These are phyloP conservation scores for Aplodontia rufa DNA, from an alignment of 2,113 vertebrate species.

Conservation along the genomic window DNA sequence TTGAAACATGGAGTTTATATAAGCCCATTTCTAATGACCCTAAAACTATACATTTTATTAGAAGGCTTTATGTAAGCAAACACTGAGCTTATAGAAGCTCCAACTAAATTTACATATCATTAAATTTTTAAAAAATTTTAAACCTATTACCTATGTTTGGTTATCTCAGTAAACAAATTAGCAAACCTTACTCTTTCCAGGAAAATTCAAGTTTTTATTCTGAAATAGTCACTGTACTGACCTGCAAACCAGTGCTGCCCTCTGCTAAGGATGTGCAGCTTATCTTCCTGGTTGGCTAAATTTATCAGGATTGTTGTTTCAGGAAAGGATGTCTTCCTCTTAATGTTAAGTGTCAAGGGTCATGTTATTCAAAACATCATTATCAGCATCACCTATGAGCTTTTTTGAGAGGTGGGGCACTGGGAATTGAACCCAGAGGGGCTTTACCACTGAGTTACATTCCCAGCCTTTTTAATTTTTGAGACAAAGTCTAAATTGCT, in stretches of 20 bases:
- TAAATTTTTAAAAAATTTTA: background rate
- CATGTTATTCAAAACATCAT: background rate
- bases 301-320: background rate
- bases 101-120: background rate
- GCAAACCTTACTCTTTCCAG: background rate
- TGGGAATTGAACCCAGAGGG: no score
- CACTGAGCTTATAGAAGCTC: background rate
- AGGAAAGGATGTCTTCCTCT: background rate
- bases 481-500: no score
- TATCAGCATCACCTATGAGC: background rate
- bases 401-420: no score
- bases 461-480: no score
- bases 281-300: background rate
- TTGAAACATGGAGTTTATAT: background rate
- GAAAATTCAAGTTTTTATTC: background rate
- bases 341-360: background rate
- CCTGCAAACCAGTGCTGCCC: background rate
- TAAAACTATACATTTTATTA: background rate
- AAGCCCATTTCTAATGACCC: slow-evolving; percentile 3
- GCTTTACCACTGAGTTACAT: no score
- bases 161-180: background rate
- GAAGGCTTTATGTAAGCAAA: background rate
- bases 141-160: background rate
- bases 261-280: background rate
- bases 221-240: background rate